These are phyloP conservation scores for Scaptomyza polygonia DNA, from an alignment of 2,888 invertebrate species.

Conservation along the genomic window DNA sequence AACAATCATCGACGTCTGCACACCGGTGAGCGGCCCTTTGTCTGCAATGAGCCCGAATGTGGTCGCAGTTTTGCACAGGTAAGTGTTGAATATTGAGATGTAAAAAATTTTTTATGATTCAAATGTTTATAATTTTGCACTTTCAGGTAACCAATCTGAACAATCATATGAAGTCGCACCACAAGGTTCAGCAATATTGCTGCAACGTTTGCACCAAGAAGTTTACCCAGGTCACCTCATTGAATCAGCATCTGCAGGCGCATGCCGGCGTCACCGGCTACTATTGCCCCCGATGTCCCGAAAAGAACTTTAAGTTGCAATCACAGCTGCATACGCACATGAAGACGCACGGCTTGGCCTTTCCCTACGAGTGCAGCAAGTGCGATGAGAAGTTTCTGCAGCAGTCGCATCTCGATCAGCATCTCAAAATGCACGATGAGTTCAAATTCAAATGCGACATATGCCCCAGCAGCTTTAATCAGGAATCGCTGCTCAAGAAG, in stretches of 20 bases:
- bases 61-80: slow-evolving; percentile 85
- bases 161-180: slow-evolving; percentile 85
- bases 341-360: slow-evolving; percentile 84
- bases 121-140: neutral
- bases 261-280: slow-evolving; percentile 84
- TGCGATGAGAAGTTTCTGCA: slow-evolving; percentile 85
- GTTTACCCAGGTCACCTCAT: slow-evolving; percentile 84
- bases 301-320: slow-evolving; percentile 84
- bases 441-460: slow-evolving; percentile 84
- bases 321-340: slow-evolving; percentile 84
- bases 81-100: slow-evolving; percentile 11
- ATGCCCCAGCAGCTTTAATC: slow-evolving; percentile 84
- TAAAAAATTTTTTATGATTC: neutral
- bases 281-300: slow-evolving; percentile 84
- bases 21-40: slow-evolving; percentile 84
- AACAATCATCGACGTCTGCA: slow-evolving; percentile 84
- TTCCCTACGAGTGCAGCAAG: slow-evolving; percentile 84
- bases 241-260: slow-evolving; percentile 84
- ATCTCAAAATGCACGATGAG: slow-evolving; percentile 84
- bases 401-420: slow-evolving; percentile 84
- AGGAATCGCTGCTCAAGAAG: slow-evolving; percentile 84
- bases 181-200: slow-evolving; percentile 84
- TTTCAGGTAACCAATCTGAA: slow-evolving; percentile 84
- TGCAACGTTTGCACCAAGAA: slow-evolving; percentile 85
- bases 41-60: slow-evolving; percentile 84